Base-by-base conservation (phyloP, 2,888 invertebrate species). In the Erebia aethiops region DNA sequence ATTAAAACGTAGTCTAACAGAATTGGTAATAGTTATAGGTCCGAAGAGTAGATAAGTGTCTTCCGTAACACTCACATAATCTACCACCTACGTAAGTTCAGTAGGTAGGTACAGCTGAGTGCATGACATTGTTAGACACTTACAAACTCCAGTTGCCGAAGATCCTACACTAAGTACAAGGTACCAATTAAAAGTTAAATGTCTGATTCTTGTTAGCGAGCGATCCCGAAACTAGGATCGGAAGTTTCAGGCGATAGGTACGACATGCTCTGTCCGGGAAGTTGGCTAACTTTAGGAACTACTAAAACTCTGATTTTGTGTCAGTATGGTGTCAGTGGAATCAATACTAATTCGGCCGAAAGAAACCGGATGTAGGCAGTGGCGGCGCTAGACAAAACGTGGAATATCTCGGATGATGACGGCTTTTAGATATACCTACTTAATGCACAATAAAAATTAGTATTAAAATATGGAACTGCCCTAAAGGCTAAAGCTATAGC, bases 141-240 rank as follows among this genome's bases (percentile, higher is more conserved):
- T 89, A 91, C 88, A 82, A 84, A 83, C 82, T 82, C 79, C 87
- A 88, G 88, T 91, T 90, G 81, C 84, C 84, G 89, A 91, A 90
- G 87, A 90, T 87, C 26, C 26, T 26, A 26, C 26, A 26, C 4
- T 26, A 26, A 88, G 86, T 87, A 62, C 62, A 62, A 62, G 62
- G 21, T 49, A 62, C 92, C 92, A 92, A 92, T 92, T 92, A 92
- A 92, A 92, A 92, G 92, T 92, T 92, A 91, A 92, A 92, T 92
- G 92, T 89, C 90, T 91, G 90, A 92, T 91, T 91, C 92, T 92
- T 92, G 92, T 92, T 88, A 83, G 85, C 62, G 49, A 49, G 62
- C 14, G 21, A 91, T 88, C 89, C 87, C 85, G 84, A 83, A 88
- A 49, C 62, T 49, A 21, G 16, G n/a, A n/a, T 13, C 49, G 46